Evolutionary conservation across 2,797 vertebrate species (phyloP), one percentile per base, ranked within the genome.

Genomic region (Glossophaga mutica): DNA sequence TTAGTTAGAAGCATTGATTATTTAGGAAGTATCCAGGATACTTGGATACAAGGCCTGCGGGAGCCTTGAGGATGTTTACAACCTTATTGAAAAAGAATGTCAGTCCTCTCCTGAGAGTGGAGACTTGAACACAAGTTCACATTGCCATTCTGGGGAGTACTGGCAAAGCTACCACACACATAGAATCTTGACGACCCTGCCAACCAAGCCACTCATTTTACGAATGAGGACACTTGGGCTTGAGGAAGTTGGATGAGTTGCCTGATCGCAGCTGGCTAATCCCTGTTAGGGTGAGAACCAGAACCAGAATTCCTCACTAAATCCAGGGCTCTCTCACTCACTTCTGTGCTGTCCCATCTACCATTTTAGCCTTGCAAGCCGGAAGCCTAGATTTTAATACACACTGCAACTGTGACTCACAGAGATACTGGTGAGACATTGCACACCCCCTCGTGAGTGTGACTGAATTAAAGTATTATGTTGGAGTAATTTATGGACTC

Each of bases 401-500:
- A 96, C 94, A 90, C 95, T 85, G 44, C 87, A 96, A 96, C 88
- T 70, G 87, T 90, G 94, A 96, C 95, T 97, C 96, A 96, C 96
- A 92, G 79, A 94, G 94, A 97, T 82, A 90, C 89, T 87, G 91
- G 94, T 74, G 89, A 97, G 78, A 91, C 96, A 91, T 94, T 62
- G 84, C 73, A 94, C 93, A 93, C 96, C 90, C 76, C 90, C 76
- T 98, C 92, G 97, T 96, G 96, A 98, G 90, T 90, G 79, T 68
- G 83, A 95, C 94, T 89, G 94, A 98, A 98, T 98, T 98, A 97
- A 96, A 96, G 70, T 94, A 96, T 93, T 91, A 96, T 95, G 90
- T 78, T 95, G 91, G 97, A 94, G 97, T 97, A 97, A 97, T 97
- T 95, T 96, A 98, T 96, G 94, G 87, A 85, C 85, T 74, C 22